Evolutionary conservation across 1,140 invertebrate species (phyloP).

Genomic region (Carposina sasakii): DNA sequence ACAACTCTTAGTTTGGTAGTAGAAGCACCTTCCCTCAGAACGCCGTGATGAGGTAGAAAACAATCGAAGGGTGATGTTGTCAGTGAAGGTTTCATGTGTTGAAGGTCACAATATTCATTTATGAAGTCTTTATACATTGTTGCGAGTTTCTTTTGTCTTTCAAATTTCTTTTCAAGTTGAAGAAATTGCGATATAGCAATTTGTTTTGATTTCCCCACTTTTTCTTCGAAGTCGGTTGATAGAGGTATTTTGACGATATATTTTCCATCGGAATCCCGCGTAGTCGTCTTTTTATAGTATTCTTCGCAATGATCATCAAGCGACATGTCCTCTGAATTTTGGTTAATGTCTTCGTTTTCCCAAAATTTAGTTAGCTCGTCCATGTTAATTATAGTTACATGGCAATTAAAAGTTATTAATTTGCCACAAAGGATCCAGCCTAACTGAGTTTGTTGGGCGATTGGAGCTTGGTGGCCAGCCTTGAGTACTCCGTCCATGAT

Average conservation of each 20-base stretch:
- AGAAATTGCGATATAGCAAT: slow-evolving; percentile 19
- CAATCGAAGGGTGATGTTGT: background rate
- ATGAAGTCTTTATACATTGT: slow-evolving; percentile 10
- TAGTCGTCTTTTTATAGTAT: slow-evolving; percentile 13
- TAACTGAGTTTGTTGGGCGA: slow-evolving; percentile 27
- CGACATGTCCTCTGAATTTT: background rate
- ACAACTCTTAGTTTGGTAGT: slow-evolving; percentile 13
- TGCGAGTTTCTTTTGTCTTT: slow-evolving; percentile 11
- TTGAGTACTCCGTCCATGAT: slow-evolving; percentile 19
- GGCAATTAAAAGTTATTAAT: slow-evolving; percentile 19
- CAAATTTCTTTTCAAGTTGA: slow-evolving; percentile 15
- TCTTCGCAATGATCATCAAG: slow-evolving; percentile 16
- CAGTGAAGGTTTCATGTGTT: slow-evolving; percentile 1
- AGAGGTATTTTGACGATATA: slow-evolving; percentile 23
- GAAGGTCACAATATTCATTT: slow-evolving; percentile 2
- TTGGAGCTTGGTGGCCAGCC: background rate
- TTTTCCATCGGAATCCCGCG: slow-evolving; percentile 6
- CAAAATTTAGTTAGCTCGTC: slow-evolving; percentile 24
- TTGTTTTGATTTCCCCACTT: slow-evolving; percentile 14
- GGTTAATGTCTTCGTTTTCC: slow-evolving; percentile 24
- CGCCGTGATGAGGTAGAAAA: slow-evolving; percentile 12
- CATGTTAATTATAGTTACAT: slow-evolving; percentile 13
- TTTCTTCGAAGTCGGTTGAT: slow-evolving; percentile 3
- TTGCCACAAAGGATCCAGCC: slow-evolving; percentile 30
- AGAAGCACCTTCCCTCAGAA: background rate